phyloP scores from a whole-genome alignment of 2,888 invertebrate genomes.

The Odontomyia ornata region DNA sequence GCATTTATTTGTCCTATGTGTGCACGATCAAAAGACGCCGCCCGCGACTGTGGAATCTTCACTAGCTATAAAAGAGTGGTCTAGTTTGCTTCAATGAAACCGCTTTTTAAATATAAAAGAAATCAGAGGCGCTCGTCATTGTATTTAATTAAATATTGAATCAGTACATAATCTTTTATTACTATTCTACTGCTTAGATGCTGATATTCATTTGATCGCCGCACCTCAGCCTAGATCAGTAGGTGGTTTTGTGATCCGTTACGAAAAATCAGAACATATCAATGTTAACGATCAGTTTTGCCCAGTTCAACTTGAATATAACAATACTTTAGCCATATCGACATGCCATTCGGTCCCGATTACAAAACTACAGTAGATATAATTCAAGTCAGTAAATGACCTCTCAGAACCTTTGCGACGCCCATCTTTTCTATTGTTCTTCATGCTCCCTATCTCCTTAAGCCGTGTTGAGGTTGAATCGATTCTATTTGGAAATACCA shows the following conservation, averaged over 20 bases:
- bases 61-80: neutral
- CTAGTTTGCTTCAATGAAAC: neutral
- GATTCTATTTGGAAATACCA: slow-evolving; percentile 4
- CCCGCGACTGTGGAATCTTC: neutral
- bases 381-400: slow-evolving; percentile 45
- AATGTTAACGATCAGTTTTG: slow-evolving; percentile 34
- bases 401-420: slow-evolving; percentile 37
- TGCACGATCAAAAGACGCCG: neutral
- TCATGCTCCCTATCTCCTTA: slow-evolving; percentile 11
- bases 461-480: neutral
- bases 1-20: neutral
- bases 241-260: slow-evolving; percentile 34
- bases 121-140: slow-evolving; percentile 13
- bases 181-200: too few species aligned
- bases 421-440: slow-evolving; percentile 43
- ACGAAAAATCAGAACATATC: slow-evolving; percentile 26
- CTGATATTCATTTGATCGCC: neutral
- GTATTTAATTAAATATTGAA: slow-evolving; percentile 28
- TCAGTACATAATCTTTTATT: too few species aligned
- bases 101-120: neutral
- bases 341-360: slow-evolving; percentile 8
- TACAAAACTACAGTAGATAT: slow-evolving; percentile 41
- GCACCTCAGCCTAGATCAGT: slow-evolving; percentile 7
- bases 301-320: neutral
- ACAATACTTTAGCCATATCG: neutral